A percentile compares a stretch with the other conserved stretches of the same genome.
Conservation (phyloP, 1,140 invertebrate species). For the Octopus sinensis region DNA sequence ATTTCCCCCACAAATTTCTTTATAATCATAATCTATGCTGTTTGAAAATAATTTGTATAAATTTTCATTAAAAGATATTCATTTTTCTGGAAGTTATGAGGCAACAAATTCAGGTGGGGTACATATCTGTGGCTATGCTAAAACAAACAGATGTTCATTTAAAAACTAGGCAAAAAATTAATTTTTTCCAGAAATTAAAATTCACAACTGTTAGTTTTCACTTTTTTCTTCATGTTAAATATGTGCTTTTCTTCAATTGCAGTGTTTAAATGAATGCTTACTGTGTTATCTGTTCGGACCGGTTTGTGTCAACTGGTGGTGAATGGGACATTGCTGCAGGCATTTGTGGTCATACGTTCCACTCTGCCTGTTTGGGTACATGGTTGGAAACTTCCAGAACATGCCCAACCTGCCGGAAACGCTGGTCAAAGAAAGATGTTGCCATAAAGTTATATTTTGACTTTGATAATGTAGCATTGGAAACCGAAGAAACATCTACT, state of each 20-base stretch:
- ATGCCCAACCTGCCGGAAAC: background rate
- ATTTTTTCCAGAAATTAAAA: no score
- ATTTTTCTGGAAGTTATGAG: no score
- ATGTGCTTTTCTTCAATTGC: background rate
- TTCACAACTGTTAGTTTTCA: no score
- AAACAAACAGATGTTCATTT: no score
- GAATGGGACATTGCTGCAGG: background rate
- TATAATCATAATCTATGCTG: no score
- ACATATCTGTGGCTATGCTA: no score
- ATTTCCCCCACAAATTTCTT: no score
- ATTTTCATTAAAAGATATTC: no score
- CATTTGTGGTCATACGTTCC: conserved; percentile 4
- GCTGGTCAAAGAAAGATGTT: background rate
- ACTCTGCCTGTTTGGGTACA: background rate
- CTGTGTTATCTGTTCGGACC: background rate
- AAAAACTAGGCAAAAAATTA: no score
- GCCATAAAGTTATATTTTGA: background rate
- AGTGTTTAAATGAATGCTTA: background rate
- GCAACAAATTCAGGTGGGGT: no score
- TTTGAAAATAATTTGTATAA: no score
- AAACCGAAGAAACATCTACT: background rate
- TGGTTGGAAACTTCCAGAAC: background rate
- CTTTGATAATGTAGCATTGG: background rate
- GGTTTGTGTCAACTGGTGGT: background rate
- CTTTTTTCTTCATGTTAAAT: no score